phyloP scores from a whole-genome alignment of 2,113 vertebrate genomes.

The Ursus arctos region DNA sequence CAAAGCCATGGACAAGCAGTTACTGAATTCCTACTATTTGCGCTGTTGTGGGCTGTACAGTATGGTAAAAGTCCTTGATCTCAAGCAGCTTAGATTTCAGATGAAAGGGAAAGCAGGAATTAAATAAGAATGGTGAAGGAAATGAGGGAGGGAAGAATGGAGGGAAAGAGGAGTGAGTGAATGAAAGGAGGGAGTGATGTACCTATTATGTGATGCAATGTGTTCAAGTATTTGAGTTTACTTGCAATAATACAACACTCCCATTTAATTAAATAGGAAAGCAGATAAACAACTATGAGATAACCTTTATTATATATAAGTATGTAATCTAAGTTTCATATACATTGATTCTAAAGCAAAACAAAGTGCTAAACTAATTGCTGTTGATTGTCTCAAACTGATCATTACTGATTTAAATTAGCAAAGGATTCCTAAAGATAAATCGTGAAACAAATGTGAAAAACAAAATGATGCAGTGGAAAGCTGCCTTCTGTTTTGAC shows the following conservation, averaged over 20 bases:
- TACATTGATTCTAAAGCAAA: neutral
- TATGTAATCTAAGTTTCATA: neutral
- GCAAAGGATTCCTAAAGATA: neutral
- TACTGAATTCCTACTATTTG: neutral
- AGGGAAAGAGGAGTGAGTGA: neutral
- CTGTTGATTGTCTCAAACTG: neutral
- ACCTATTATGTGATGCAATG: neutral
- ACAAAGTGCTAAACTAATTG: neutral
- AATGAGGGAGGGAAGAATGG: neutral
- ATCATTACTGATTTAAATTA: constrained; percentile 28
- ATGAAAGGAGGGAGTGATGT: neutral
- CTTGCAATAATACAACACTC: neutral
- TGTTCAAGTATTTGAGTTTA: neutral
- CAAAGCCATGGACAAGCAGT: neutral
- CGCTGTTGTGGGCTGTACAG: neutral
- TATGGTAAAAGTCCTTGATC: neutral
- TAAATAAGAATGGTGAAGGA: neutral
- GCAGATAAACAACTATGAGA: neutral
- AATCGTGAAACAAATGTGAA: neutral
- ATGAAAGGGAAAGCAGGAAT: neutral
- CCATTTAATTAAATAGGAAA: neutral
- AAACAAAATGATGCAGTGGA: neutral
- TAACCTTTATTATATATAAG: neutral
- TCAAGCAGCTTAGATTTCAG: neutral
- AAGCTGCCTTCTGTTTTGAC: neutral